Evolutionary conservation across 2,797 vertebrate species (phyloP).

Genomic region (Hephaestus fuliginosus): DNA sequence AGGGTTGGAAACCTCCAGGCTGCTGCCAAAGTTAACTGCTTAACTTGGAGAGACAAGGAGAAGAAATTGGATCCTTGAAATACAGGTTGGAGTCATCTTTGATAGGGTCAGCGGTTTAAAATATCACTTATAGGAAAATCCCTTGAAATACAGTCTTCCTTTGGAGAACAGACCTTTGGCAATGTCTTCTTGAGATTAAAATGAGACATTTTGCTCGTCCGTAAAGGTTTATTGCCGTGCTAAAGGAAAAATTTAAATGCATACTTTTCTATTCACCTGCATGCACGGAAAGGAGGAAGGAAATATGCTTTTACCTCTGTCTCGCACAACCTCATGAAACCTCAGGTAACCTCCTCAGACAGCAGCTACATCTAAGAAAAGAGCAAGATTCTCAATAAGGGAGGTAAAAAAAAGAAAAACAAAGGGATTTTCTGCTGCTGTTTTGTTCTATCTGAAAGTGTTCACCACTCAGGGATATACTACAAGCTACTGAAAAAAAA

Average conservation of each 20-base stretch:
- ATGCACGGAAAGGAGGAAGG: background rate
- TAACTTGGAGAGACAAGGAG: constrained; percentile 31
- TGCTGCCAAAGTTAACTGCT: constrained; percentile 64
- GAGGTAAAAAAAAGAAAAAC: too few relatives aligned
- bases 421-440: background rate
- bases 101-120: background rate
- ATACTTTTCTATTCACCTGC: background rate
- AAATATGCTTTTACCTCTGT: constrained; percentile 34
- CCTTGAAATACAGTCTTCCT: background rate
- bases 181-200: background rate
- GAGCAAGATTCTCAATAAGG: background rate
- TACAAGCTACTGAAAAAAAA: background rate
- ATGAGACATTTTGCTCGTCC: background rate
- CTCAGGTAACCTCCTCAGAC: constrained; percentile 48
- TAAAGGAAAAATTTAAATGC: background rate
- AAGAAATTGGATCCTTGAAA: background rate
- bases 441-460: constrained; percentile 29
- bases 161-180: background rate
- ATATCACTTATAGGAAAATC: background rate
- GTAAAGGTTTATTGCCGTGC: background rate
- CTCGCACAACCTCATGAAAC: constrained; percentile 54
- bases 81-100: background rate
- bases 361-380: constrained; percentile 41
- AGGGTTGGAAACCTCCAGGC: constrained; percentile 69
- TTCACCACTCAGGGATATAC: constrained; percentile 16